Conservation (phyloP, 2,888 invertebrate species). For the Hirtodrosophila histrioides region DNA sequence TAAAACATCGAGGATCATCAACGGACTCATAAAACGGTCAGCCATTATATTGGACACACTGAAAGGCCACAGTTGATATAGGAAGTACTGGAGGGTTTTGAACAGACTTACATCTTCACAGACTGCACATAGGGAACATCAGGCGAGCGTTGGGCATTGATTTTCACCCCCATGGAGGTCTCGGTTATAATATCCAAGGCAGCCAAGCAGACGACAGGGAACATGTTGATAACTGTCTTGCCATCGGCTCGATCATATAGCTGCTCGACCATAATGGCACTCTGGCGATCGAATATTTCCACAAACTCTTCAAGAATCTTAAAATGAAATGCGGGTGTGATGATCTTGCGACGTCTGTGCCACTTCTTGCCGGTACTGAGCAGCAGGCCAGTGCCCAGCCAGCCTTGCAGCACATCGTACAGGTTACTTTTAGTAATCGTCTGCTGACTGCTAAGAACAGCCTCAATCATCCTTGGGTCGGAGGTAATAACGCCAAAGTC, state of each 20-base stretch:
- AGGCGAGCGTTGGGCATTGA: constrained; percentile 86
- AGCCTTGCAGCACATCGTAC: constrained; percentile 74
- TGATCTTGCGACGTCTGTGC: constrained; percentile 88
- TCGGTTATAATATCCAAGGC: constrained; percentile 87
- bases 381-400: constrained; percentile 82
- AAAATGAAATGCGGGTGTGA: constrained; percentile 91
- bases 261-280: constrained; percentile 86
- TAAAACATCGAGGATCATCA: constrained; percentile 58
- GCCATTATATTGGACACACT: constrained; percentile 68
- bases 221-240: constrained; percentile 85
- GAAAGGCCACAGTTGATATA: background rate
- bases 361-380: constrained; percentile 86
- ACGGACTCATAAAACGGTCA: constrained; percentile 64
- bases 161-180: constrained; percentile 80
- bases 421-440: constrained; percentile 77
- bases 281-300: constrained; percentile 89
- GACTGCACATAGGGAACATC: constrained; percentile 89
- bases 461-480: constrained; percentile 82
- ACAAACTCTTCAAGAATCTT: constrained; percentile 90
- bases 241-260: constrained; percentile 85
- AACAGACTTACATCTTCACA: constrained; percentile 78
- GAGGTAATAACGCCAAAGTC: constrained; percentile 59
- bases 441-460: constrained; percentile 80
- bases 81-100: no score
- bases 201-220: constrained; percentile 87